Percentiles rank a stretch among this genome's conserved stretches.
Conservation (phyloP, 2,113 vertebrate species). For the Ochotona curzoniae region DNA sequence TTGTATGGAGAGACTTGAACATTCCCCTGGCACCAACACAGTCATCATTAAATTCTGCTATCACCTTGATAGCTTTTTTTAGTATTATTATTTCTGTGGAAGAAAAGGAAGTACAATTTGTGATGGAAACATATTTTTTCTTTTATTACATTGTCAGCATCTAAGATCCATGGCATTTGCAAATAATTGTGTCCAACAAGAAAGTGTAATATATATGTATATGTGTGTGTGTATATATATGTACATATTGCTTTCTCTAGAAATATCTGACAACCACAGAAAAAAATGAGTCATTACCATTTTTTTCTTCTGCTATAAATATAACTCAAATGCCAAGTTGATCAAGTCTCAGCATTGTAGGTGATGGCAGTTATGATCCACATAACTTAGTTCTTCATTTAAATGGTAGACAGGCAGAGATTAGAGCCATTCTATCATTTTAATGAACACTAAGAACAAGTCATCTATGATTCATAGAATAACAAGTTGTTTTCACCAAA, state of each 20-base stretch:
- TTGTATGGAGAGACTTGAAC: conserved; percentile 28
- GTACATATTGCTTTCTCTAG: conserved; percentile 48
- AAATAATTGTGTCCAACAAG: conserved; percentile 71
- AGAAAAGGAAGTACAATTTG: conserved; percentile 59
- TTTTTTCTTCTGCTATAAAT: conserved; percentile 77
- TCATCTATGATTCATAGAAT: conserved; percentile 8
- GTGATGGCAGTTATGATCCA: conserved; percentile 68
- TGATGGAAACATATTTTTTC: conserved; percentile 73
- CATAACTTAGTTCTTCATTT: conserved; percentile 65
- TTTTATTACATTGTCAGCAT: conserved; percentile 67
- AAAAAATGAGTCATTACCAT: conserved; percentile 59
- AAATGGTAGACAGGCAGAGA: conserved; percentile 49
- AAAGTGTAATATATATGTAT: conserved; percentile 39
- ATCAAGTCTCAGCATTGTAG: conserved; percentile 61
- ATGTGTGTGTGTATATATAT: neutral
- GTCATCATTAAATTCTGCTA: conserved; percentile 60
- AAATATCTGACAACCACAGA: conserved; percentile 70
- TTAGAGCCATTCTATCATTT: conserved; percentile 56
- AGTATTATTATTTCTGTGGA: conserved; percentile 10
- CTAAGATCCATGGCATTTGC: conserved; percentile 70
- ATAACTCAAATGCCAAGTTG: conserved; percentile 70
- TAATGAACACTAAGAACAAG: conserved; percentile 57
- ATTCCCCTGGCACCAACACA: neutral
- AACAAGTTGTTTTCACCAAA: conserved; percentile 68
- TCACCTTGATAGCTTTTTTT: conserved; percentile 62